Base-by-base conservation (phyloP, 2,888 invertebrate species). In the Zeuzera pyrina region DNA sequence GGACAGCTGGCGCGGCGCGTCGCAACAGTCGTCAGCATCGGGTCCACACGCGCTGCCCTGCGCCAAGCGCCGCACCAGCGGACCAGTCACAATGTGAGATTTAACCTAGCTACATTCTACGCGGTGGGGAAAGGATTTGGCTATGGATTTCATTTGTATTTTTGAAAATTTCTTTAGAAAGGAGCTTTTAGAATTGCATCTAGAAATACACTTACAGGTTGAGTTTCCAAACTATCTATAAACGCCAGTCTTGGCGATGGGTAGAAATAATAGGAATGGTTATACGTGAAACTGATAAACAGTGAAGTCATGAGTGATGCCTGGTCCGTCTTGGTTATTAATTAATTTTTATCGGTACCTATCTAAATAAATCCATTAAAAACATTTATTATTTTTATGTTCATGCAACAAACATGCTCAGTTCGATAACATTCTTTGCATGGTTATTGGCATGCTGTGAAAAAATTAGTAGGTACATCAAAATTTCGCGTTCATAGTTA, bases 61-160 rank as follows among this genome's bases (percentile, higher is more conserved):
- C 81, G 81, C 68, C 79, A 81, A 81, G 65, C 71, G 83, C 81
- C 81, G 83, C 81, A 77, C 72, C 78, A 78, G 81, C 81, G 83
- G 81, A 81, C 78, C 74, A 81, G 79, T 83, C 81, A 81, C 74
- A 79, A 77, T 67, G 79, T 83, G 78, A 81, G 83, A 77, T 71
- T 71, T 61, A 62, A 77, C 77, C 81, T 83, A 83, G 63, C 81
- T 81, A 79, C 74, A 49, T 54, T 51, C 73, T 73, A 69, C 46
- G 42, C 60, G 52, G 46, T 41, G 49, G 22, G 55, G 55, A 42
- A 45, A 45, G 49, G 39, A 56, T 44, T 59, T 59, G 70, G 73
- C 69, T 74, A 70, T 70, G 21, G 25, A 22, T 12, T 12, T 12
- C 10, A 27, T 19, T 27, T 10, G 16, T 12, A 14, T 23, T 7